phyloP scores from a whole-genome alignment of 2,888 invertebrate species.

The Drosophila yooni region DNA sequence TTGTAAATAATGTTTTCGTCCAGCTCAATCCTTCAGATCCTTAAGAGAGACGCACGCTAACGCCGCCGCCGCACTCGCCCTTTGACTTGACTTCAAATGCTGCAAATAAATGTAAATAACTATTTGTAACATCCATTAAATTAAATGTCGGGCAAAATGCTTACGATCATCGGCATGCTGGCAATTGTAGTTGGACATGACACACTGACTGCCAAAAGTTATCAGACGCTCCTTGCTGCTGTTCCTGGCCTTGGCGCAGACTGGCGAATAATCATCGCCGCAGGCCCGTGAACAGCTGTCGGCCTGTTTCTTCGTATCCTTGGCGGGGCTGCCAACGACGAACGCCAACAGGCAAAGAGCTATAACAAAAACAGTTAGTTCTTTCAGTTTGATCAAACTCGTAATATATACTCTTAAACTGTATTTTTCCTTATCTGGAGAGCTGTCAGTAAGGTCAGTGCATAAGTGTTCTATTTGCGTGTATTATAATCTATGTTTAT shows the following conservation, averaged over 20 bases:
- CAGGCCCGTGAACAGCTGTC: constrained; percentile 73
- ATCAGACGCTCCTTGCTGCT: constrained; percentile 80
- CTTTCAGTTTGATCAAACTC: neutral
- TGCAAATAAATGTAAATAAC: constrained; percentile 39
- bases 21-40: neutral
- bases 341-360: constrained; percentile 74
- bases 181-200: constrained; percentile 83
- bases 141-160: constrained; percentile 12
- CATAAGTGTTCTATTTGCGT: neutral
- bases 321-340: constrained; percentile 75
- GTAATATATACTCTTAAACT: neutral
- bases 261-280: constrained; percentile 74
- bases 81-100: constrained; percentile 77
- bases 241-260: constrained; percentile 81
- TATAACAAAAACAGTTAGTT: constrained; percentile 25
- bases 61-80: constrained; percentile 83
- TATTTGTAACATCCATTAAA: neutral
- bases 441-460: constrained; percentile 34
- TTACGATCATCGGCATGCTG: constrained; percentile 83
- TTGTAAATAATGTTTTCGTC: neutral
- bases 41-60: constrained; percentile 83
- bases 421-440: constrained; percentile 13
- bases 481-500: neutral
- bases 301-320: constrained; percentile 70
- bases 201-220: constrained; percentile 83